phyloP scores from a whole-genome alignment of 1,140 invertebrate genomes.

The Cherax destructor region DNA sequence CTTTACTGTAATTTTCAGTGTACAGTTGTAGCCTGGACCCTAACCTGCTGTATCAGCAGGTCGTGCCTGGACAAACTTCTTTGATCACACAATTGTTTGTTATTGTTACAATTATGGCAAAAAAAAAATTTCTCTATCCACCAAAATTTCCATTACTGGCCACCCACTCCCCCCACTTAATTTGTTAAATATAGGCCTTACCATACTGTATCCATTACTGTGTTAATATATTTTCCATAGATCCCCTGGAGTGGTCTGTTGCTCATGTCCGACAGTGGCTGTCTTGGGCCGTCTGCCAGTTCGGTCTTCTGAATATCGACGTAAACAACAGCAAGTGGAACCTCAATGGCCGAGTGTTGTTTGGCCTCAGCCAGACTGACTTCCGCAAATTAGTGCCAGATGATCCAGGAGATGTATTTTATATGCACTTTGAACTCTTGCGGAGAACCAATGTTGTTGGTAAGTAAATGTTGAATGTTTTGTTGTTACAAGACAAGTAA shows the following conservation, averaged over 20 bases:
- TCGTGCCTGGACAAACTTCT: background rate
- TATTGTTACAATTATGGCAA: no score
- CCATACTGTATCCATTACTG: no score
- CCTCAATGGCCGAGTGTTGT: conserved; percentile 7
- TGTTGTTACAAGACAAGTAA: no score
- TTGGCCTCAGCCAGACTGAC: conserved; percentile 17
- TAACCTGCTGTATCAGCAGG: no score
- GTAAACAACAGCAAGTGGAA: conserved; percentile 24
- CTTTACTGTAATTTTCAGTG: no score
- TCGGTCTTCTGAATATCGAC: conserved; percentile 8
- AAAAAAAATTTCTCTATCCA: no score
- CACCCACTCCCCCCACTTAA: no score
- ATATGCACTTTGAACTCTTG: conserved; percentile 49
- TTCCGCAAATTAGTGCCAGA: conserved; percentile 31
- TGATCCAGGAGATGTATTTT: conserved; percentile 44
- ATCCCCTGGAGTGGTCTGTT: conserved; percentile 31
- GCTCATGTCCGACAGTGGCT: conserved; percentile 39
- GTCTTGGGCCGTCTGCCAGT: conserved; percentile 39
- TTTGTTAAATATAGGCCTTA: no score
- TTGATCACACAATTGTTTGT: background rate
- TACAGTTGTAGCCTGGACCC: no score
- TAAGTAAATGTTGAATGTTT: background rate
- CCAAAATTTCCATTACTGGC: no score
- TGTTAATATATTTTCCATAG: background rate
- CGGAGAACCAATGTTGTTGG: conserved; percentile 32